These are phyloP conservation scores for Takifugu rubripes DNA, from an alignment of 2,797 vertebrate genomes.

Conservation along the genomic window DNA sequence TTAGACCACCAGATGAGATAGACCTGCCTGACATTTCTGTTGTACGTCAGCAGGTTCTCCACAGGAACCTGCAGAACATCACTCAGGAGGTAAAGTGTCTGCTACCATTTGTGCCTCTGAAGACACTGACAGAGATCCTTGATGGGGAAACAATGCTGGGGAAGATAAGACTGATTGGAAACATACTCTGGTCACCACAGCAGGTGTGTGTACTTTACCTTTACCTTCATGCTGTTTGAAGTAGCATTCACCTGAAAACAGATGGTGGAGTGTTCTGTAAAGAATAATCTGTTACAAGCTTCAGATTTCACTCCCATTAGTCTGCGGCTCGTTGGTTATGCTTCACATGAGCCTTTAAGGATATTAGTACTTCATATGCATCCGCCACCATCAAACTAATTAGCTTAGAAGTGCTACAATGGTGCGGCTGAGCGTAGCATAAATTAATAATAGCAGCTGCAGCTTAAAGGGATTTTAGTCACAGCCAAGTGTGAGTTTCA, in stretches of 20 bases:
- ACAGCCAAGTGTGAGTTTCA: constrained; percentile 67
- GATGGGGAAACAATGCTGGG: constrained; percentile 64
- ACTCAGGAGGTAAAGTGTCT: constrained; percentile 75
- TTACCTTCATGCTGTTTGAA: constrained; percentile 21
- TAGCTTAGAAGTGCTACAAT: constrained; percentile 78
- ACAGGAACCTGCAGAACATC: constrained; percentile 48
- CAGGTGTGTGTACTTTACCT: constrained; percentile 74
- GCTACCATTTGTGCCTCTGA: constrained; percentile 80
- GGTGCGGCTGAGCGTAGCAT: constrained; percentile 65
- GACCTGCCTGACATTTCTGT: constrained; percentile 1
- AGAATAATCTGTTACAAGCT: constrained; percentile 44
- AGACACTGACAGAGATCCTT: constrained; percentile 67
- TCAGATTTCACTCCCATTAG: constrained; percentile 54
- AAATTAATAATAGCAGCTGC: constrained; percentile 73
- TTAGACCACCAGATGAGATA: no score
- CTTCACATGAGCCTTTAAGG: constrained; percentile 72
- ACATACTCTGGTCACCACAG: constrained; percentile 81
- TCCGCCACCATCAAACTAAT: constrained; percentile 79
- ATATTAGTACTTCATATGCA: constrained; percentile 71
- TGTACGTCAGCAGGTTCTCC: constrained; percentile 58
- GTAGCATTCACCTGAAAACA: constrained; percentile 26
- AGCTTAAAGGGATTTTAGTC: constrained; percentile 71
- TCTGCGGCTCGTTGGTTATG: constrained; percentile 67
- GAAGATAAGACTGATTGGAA: constrained; percentile 64
- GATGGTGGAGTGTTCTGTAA: constrained; percentile 13